Base-by-base conservation (phyloP, 37 sponge, comb jelly and placozoan species). In the Haliclona indistincta region DNA sequence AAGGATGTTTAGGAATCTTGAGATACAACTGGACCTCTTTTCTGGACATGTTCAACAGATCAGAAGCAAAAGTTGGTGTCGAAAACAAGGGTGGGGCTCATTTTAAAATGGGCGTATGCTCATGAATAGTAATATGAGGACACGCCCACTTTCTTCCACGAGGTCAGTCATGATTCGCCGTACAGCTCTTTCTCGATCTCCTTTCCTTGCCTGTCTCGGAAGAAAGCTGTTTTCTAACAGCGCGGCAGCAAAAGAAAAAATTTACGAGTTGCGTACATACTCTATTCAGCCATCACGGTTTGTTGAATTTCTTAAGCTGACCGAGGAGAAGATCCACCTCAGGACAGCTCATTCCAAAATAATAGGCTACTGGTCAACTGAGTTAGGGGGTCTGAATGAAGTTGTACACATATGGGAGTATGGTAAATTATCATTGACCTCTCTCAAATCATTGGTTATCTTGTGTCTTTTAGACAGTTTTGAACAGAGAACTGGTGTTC, bases 401-500 rank as follows among this genome's bases (percentile, higher is more conserved):
- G 79, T 69, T 29, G 60, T 68, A 3, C 86, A 84, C 43, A 26
- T 84, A 3, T 84, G 86, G 86, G 86, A 84, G 47, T 84, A 84
- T 41, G 86, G 78, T 77, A 32, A 62, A 56, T 36, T 28, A 13
- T 1, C 5, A 58, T 58, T 47, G 13, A 13, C 8, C 13, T 47
- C 13, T 17, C 49, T n/a, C n/a, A 17, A 47, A 47, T 47, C 49
- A 17, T 47, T 47, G 49, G 8, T 47, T 17, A 47, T 47, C 13
- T n/a, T n/a, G 13, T 47, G 13, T 47, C 20, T 42, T 45, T 54
- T 42, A 74, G 74, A 82, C 36, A 74, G 47, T 28, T 82, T 38
- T 26, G 33, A 26, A 19, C 84, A 82, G 26, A 45, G 84, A 42
- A 43, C 67, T 5, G 43, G 22, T 63, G 84, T 82, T 25, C 36